These are phyloP conservation scores for Cryptomyrus ogoouensis DNA, from an alignment of 2,113 vertebrate genomes.

Conservation along the genomic window DNA sequence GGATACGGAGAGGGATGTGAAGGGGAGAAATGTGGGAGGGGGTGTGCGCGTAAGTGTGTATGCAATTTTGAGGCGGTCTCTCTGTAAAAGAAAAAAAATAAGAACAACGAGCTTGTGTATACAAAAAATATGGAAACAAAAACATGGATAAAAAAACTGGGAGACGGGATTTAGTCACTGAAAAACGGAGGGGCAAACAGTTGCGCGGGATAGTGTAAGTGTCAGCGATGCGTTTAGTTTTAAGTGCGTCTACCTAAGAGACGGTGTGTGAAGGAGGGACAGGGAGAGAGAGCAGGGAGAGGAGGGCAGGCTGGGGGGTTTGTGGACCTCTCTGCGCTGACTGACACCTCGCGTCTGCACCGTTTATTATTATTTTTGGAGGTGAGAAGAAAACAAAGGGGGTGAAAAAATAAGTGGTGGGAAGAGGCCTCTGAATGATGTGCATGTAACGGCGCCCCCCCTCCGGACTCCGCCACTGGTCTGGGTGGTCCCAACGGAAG, in stretches of 20 bases:
- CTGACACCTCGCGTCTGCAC: conserved; percentile 11
- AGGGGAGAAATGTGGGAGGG: conserved; percentile 19
- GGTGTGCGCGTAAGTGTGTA: conserved; percentile 15
- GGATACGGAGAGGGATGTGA: conserved; percentile 5
- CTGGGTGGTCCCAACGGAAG: conserved; percentile 18
- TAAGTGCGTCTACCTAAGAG: conserved; percentile 21
- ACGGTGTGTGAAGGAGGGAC: conserved; percentile 17
- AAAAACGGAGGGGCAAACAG: not conserved
- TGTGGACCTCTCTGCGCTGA: conserved; percentile 12
- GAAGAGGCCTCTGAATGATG: conserved; percentile 18
- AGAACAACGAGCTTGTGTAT: not conserved
- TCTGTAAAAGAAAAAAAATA: not conserved
- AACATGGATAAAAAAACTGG: not conserved
- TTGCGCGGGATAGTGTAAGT: conserved; percentile 6
- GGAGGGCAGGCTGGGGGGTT: not conserved
- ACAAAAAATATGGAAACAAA: not conserved
- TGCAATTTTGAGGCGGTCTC: conserved; percentile 19
- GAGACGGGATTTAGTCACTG: not conserved
- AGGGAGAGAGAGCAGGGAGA: not conserved
- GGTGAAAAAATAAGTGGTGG: not conserved
- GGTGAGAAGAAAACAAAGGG: conserved; percentile 23
- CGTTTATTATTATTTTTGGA: conserved; percentile 11
- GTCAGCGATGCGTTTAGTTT: conserved; percentile 18
- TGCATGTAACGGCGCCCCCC: conserved; percentile 15
- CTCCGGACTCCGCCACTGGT: not conserved